phyloP scores from a whole-genome alignment of 2,797 vertebrate species.

The Enteromius trimaculatus region DNA sequence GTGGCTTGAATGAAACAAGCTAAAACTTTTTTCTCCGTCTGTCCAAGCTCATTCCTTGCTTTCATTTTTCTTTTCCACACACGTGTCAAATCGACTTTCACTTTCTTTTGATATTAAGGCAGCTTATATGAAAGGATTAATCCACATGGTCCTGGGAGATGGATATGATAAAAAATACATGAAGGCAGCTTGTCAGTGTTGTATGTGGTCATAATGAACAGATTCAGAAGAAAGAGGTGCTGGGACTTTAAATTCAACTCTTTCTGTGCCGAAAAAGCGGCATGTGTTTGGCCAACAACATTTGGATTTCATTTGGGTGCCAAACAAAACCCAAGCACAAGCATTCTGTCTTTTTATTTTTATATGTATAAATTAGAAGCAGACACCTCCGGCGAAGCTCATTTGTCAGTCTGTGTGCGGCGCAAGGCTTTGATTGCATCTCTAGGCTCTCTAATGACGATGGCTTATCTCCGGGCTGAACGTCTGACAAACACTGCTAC shows the following conservation, averaged over 20 bases:
- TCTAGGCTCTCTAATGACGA: conserved; percentile 19
- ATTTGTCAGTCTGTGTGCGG: conserved; percentile 10
- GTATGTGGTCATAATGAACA: background rate
- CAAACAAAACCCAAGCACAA: conserved; percentile 30
- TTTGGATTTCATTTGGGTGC: conserved; percentile 44
- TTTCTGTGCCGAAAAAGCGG: background rate
- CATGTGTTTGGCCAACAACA: background rate
- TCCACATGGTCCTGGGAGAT: conserved; percentile 16
- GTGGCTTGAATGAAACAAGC: conserved; percentile 12
- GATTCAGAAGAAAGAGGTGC: conserved; percentile 6
- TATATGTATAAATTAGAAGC: conserved; percentile 35
- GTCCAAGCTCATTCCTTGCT: background rate
- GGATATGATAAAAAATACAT: conserved; percentile 36
- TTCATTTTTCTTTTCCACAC: conserved; percentile 27
- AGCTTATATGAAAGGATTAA: conserved; percentile 33
- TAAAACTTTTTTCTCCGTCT: conserved; percentile 13
- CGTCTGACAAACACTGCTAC: conserved; percentile 12
- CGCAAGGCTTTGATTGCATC: conserved; percentile 26
- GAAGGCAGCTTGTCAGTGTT: conserved; percentile 14
- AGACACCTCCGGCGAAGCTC: conserved; percentile 14
- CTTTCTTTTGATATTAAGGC: conserved; percentile 40
- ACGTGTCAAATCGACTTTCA: conserved; percentile 28
- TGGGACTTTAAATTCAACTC: background rate
- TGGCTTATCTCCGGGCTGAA: conserved; percentile 43
- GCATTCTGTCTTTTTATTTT: conserved; percentile 16